Evolutionary conservation across 2,888 invertebrate genomes (phyloP).

Genomic region (Nasonovia ribisnigri): DNA sequence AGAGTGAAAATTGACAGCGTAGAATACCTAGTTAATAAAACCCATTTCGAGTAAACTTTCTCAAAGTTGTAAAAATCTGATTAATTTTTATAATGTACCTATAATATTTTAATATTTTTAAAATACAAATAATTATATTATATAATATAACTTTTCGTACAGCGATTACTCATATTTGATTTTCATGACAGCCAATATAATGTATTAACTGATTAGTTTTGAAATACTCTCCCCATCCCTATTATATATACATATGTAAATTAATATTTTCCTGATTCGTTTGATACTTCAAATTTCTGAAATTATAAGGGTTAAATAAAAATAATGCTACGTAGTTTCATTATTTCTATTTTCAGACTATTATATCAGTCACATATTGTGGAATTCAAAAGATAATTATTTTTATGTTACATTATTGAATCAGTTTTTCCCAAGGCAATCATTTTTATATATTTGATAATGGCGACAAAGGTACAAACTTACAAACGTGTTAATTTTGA

Average conservation of each 20-base stretch:
- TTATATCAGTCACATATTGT: background rate
- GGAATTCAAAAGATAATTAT: background rate
- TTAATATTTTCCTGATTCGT: background rate
- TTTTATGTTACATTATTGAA: background rate
- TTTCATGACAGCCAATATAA: background rate
- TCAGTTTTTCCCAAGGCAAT: background rate
- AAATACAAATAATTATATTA: background rate
- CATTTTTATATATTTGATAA: background rate
- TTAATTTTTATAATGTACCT: background rate
- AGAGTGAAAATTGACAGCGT: background rate
- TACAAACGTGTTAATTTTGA: background rate
- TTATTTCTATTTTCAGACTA: background rate
- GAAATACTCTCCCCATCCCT: background rate
- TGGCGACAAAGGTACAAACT: background rate
- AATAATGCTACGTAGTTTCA: background rate
- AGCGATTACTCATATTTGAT: background rate
- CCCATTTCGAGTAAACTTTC: background rate
- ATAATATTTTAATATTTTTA: background rate
- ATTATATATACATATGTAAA: background rate
- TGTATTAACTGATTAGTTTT: background rate
- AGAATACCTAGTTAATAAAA: background rate
- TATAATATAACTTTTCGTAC: background rate
- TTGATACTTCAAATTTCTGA: background rate
- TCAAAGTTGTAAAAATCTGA: background rate
- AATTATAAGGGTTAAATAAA: background rate